Base-by-base conservation (phyloP, 2,113 vertebrate genomes). In the Noctilio leporinus region DNA sequence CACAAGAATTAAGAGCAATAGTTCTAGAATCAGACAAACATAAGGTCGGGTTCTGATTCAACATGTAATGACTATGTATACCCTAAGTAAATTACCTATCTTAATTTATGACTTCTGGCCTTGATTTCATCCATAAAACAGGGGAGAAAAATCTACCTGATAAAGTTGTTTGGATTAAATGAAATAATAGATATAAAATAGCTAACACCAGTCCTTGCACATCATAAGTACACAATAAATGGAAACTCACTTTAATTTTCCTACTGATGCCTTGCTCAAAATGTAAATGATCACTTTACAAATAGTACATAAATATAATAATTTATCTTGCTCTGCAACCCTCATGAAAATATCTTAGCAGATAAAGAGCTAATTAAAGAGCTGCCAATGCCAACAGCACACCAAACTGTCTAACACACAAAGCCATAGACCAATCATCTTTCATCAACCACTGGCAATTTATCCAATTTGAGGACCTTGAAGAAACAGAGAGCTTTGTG, bases 251-350 rank as follows among this genome's bases (percentile, higher is more conserved):
- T 91, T 85, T 70, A 85, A 91, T 86, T 70, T 82, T 70, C 51
- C n/a, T 89, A 89, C 15, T 78, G n/a, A 80, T 64, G 19, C 77
- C 30, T 77, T 94, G 16, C 55, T 94, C 51, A 92, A 77, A 77
- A 24, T 72, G 82, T 35, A 82, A 83, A 55, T 43, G 80, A 75
- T 7, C 1, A 38, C 76, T 81, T 89, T 75, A 70, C 55, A 57
- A 83, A 83, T 76, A 64, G 24, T 49, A 10, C 40, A 84, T 86
- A 75, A 64, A 19, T 59, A 24, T 85, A 4, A 59, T 73, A 81
- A 92, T 59, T 94, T 67, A 89, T 67, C 53, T 91, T 47, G 43
- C 33, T 91, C 62, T 91, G 20, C 11, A 89, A 89, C 93, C 59
- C 49, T 83, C 19, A 89, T 78, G 30, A 96, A 93, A 93, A 73